Evolutionary conservation across 92 coral and sea anemone species (phyloP), one percentile per base, ranked within the genome.

Genomic region (Palythoa grandiflora): DNA sequence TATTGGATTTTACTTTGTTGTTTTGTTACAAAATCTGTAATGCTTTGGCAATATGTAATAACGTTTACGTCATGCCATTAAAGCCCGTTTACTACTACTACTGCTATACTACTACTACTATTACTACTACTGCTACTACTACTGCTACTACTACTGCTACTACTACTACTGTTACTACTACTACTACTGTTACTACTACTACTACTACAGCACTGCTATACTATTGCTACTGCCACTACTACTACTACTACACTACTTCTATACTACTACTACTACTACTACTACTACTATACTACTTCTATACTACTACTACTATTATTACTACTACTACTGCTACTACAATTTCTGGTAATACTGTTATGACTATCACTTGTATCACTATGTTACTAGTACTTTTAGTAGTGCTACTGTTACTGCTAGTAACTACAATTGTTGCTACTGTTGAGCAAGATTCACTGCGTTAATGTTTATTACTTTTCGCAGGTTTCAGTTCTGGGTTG

Each of bases 401-500:
- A 17, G 65, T 57, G 3, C 1, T 13, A 5, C 3, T 12, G 15
- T 8, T 57, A 57, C 13, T 57, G 15, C 14, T 70, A 10, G 5
- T 28, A 8, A 35, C 21, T 28, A 1, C 21, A 7, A 37, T 9
- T 70, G 4, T 28, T 13, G 2, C 51, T 75, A 75, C 17, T 20
- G 50, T 20, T 70, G 14, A 70, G 40, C 16, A 35, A 35, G 48
- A 37, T 20, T 36, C 36, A 10, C n/a, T 14, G 2, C 36, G 5
- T 4, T 14, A 9, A 20, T 53, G 53, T 38, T 10, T 53, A 14
- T 20, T 12, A 20, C 35, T 12, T 47, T 77, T 54, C 21, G 3
- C 17, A 81, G 84, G 51, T 95, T 93, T 78, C 71, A 72, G 15
- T 80, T 93, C 63, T 91, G 80, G 68, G 95, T 86, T 9, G 12